Evolutionary conservation across 2,113 vertebrate genomes (phyloP).

Genomic region (Guaruba guarouba): DNA sequence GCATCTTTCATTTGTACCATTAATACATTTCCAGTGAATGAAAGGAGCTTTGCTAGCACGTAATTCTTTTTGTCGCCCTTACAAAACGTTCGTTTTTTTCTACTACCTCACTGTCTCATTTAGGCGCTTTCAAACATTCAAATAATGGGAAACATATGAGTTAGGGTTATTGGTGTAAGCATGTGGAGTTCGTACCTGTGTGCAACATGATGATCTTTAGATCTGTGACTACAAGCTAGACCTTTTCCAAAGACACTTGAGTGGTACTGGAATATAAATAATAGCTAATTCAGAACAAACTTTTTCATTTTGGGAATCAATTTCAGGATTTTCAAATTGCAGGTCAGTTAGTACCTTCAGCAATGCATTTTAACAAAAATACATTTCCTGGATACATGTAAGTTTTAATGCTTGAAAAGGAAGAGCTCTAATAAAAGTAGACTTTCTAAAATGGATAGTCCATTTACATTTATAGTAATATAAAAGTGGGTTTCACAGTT

Average conservation of each 20-base stretch:
- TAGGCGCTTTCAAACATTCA: not conserved
- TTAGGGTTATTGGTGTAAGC: not conserved
- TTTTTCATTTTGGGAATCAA: not conserved
- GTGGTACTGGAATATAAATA: not conserved
- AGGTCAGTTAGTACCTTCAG: not conserved
- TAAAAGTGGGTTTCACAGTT: not conserved
- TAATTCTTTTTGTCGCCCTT: not conserved
- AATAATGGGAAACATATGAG: not conserved
- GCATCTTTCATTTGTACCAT: not conserved
- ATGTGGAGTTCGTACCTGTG: not conserved
- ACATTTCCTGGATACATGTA: not conserved
- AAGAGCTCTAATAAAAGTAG: not conserved
- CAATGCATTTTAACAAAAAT: not conserved
- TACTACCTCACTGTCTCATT: not conserved
- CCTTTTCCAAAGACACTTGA: not conserved
- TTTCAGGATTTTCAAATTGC: not conserved
- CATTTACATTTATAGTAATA: not conserved
- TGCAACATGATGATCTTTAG: not conserved
- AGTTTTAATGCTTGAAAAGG: not conserved
- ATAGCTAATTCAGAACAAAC: not conserved
- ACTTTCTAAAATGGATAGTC: not conserved
- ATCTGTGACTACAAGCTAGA: not conserved
- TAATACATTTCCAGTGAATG: not conserved
- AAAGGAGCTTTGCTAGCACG: not conserved
- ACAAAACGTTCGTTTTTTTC: not conserved